Evolutionary conservation across 1,140 invertebrate genomes (phyloP).

Genomic region (Melanaphis sacchari): DNA sequence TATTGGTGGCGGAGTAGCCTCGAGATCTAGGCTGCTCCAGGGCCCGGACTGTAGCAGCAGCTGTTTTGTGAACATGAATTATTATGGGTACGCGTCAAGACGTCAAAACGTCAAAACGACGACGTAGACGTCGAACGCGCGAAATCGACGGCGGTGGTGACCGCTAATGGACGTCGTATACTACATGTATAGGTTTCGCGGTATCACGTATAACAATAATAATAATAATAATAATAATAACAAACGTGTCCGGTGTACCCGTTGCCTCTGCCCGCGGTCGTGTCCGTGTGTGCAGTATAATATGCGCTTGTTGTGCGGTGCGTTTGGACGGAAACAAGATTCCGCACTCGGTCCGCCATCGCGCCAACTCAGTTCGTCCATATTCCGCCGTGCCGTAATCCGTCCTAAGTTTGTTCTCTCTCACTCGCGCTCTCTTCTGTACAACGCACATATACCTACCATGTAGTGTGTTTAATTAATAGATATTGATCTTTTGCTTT

Average conservation of each 20-base stretch:
- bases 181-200: not conserved
- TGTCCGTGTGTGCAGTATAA: not conserved
- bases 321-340: slow-evolving; percentile 38
- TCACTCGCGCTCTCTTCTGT: not conserved
- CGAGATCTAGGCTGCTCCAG: not conserved
- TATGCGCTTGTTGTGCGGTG: not conserved
- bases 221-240: not conserved
- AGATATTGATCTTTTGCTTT: slow-evolving; percentile 28
- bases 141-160: not conserved
- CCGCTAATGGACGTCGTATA: not conserved
- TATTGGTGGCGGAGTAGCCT: not conserved
- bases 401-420: not conserved
- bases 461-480: slow-evolving; percentile 7
- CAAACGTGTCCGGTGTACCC: not conserved
- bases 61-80: not conserved
- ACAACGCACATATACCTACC: not conserved
- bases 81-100: not conserved
- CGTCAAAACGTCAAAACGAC: not conserved
- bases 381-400: not conserved
- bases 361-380: not conserved
- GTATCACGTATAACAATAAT: not conserved
- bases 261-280: not conserved
- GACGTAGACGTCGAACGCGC: not conserved
- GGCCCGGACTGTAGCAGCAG: not conserved
- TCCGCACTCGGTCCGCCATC: slow-evolving; percentile 4